Evolutionary conservation across 2,113 vertebrate species (phyloP).

Genomic region (Otis tarda): DNA sequence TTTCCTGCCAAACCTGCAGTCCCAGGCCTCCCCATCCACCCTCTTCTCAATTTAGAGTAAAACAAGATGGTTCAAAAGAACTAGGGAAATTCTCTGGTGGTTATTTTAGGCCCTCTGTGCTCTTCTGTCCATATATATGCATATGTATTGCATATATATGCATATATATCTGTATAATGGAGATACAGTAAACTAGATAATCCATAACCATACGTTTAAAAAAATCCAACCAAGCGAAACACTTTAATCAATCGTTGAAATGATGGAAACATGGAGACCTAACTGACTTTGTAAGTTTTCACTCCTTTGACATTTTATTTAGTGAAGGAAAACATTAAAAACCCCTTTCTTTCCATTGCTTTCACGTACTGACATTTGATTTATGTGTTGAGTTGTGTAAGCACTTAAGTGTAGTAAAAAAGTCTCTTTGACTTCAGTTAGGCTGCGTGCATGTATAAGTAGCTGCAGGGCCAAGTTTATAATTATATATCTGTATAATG

Average conservation of each 20-base stretch:
- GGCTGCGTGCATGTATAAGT: neutral
- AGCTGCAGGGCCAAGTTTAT: neutral
- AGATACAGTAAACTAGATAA: neutral
- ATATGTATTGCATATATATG: neutral
- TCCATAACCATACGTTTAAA: neutral
- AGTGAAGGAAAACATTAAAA: neutral
- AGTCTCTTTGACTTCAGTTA: neutral
- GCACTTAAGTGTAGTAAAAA: neutral
- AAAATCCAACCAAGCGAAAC: neutral
- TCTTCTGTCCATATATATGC: neutral
- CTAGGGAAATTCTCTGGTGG: neutral
- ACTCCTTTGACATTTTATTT: neutral
- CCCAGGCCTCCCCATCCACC: neutral
- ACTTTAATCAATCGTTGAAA: neutral
- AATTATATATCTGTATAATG: constrained; percentile 36
- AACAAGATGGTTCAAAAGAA: neutral
- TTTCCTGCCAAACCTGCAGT: neutral
- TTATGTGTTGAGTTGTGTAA: neutral
- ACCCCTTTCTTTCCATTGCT: neutral
- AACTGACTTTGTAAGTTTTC: neutral
- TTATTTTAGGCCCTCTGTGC: neutral
- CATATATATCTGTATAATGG: neutral
- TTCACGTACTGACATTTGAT: neutral
- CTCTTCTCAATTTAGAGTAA: neutral
- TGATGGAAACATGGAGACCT: neutral